Base-by-base conservation (phyloP, 2,797 vertebrate genomes). In the Silurus aristotelis region DNA sequence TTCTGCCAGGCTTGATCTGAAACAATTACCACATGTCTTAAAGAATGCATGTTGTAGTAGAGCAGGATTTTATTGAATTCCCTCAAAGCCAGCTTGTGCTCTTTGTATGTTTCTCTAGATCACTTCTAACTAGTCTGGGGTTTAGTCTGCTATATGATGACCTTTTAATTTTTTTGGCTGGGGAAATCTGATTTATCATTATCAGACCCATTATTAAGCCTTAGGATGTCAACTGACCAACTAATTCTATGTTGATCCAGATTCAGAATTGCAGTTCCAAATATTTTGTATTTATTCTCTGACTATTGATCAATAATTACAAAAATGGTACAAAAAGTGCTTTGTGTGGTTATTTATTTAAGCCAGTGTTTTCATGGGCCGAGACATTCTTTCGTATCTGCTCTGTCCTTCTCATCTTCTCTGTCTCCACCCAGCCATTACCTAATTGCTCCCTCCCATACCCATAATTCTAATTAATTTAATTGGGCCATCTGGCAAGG, bases 401-500 rank as follows among this genome's bases (percentile, higher is more conserved):
- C 31, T 70, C 22, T 78, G 27, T 27, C 56, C 12, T 6, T 76
- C 25, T 58, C 27, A 58, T 19, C 25, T 76, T 80, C 56, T 55
- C 22, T 52, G 14, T 52, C n/a, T 83, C 64, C 64, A 38, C 71
- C 60, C 15, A 46, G 20, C 27, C 25, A 17, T 46, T 58, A 17
- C 31, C 43, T 68, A 14, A 61, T 46, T 56, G 19, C 13, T 82
- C 25, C 25, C 8, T 66, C 86, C 72, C 43, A 89, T 92, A 93
- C 92, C 94, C 85, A 92, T 91, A 91, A 91, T 90, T 89, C 92
- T 93, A 92, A 94, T 93, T 90, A 93, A 66, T 92, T 93, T 93
- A 94, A 94, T 92, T 90, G 91, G 90, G 85, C 91, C 91, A 91
- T 83, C 79, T 89, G 90, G 92, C 88, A 91, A 87, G 89, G 90